Evolutionary conservation across 2,113 vertebrate genomes (phyloP).

Genomic region (Melozone crissalis): DNA sequence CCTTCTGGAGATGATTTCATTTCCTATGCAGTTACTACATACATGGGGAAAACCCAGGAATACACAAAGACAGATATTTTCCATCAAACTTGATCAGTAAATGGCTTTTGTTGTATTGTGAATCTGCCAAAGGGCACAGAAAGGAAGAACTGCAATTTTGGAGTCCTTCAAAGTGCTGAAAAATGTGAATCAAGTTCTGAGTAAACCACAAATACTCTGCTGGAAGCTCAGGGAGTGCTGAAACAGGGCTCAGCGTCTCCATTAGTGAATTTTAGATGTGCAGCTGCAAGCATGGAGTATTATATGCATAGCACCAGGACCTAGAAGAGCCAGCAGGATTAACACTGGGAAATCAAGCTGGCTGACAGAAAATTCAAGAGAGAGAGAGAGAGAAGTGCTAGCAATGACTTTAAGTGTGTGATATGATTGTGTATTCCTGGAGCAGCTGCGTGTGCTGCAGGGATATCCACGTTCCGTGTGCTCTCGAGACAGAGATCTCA

Average conservation of each 20-base stretch:
- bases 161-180: background rate
- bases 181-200: background rate
- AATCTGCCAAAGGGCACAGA: background rate
- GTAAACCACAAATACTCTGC: background rate
- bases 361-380: background rate
- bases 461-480: rapidly evolving
- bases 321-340: background rate
- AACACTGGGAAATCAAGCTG: background rate
- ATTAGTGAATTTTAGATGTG: background rate
- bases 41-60: background rate
- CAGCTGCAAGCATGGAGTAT: background rate
- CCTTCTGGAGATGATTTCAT: constrained; percentile 20
- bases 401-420: background rate
- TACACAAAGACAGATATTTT: constrained; percentile 14
- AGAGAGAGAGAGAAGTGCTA: background rate
- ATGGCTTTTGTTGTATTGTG: background rate
- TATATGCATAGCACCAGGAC: background rate
- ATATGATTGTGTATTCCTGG: background rate
- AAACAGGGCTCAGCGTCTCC: rapidly evolving
- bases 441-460: background rate
- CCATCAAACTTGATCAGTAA: background rate
- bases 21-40: constrained; percentile 14
- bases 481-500: background rate
- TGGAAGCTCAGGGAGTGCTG: background rate
- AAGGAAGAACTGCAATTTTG: background rate